A percentile compares a stretch with the other conserved stretches of the same genome.
Evolutionary conservation across 2,797 vertebrate species (phyloP).

Genomic region (Mastacembelus armatus): DNA sequence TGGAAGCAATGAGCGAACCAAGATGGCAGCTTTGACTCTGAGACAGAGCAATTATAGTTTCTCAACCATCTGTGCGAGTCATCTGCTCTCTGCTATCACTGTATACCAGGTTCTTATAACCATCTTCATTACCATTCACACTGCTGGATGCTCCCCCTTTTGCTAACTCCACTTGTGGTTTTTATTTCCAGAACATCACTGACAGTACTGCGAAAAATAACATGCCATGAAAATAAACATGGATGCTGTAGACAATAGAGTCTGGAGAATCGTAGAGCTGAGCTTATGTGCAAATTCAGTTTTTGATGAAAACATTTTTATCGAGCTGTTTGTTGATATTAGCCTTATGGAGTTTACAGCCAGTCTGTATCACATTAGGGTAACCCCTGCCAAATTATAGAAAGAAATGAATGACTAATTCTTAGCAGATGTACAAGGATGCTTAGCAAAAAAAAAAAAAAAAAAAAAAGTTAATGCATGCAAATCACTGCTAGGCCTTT

Average conservation of each 20-base stretch:
- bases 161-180: slow-evolving; percentile 32
- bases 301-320: slow-evolving; percentile 33
- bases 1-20: slow-evolving; percentile 52
- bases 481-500: slow-evolving; percentile 49
- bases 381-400: slow-evolving; percentile 52
- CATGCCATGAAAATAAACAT: slow-evolving; percentile 23
- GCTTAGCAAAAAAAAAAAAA: slow-evolving; percentile 29
- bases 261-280: slow-evolving; percentile 14
- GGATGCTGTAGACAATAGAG: not conserved
- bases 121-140: slow-evolving; percentile 62
- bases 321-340: slow-evolving; percentile 36
- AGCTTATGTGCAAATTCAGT: slow-evolving; percentile 9
- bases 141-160: slow-evolving; percentile 44
- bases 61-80: slow-evolving; percentile 75
- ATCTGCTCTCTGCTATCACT: slow-evolving; percentile 57
- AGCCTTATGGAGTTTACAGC: slow-evolving; percentile 29
- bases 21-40: slow-evolving; percentile 57
- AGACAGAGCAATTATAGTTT: slow-evolving; percentile 61
- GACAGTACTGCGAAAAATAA: slow-evolving; percentile 9
- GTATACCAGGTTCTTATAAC: slow-evolving; percentile 49
- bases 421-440: slow-evolving; percentile 60
- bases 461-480: slow-evolving; percentile 53
- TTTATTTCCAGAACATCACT: slow-evolving; percentile 26
- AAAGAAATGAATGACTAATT: slow-evolving; percentile 53
- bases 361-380: slow-evolving; percentile 25